Percentiles rank a stretch among this genome's conserved stretches.
Evolutionary conservation across 2,888 invertebrate genomes (phyloP).

Genomic region (Eucriotettix oculatus): DNA sequence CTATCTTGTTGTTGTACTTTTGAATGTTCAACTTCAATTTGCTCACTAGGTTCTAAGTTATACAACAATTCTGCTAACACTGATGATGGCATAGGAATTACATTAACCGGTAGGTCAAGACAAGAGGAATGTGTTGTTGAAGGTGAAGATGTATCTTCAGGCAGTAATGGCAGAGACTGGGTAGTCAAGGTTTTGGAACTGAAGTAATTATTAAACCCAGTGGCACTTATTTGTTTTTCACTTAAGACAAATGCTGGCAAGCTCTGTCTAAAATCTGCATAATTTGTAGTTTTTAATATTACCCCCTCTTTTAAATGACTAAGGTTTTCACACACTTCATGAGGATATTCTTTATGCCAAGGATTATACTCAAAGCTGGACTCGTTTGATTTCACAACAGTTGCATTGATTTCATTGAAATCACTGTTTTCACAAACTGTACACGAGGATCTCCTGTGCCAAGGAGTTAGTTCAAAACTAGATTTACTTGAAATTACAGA

Average conservation of each 20-base stretch:
- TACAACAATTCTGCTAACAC: slow-evolving; percentile 36
- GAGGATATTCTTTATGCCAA: too few species aligned
- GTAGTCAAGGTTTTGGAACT: not conserved
- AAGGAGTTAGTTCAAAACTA: slow-evolving; percentile 12
- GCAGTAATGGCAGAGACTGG: not conserved
- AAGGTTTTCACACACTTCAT: too few species aligned
- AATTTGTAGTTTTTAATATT: not conserved
- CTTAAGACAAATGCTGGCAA: not conserved
- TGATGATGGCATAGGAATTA: slow-evolving; percentile 32
- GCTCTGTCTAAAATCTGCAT: not conserved
- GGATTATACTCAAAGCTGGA: too few species aligned
- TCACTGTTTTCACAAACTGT: slow-evolving; percentile 10
- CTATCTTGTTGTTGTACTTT: slow-evolving; percentile 17
- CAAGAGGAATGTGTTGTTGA: slow-evolving; percentile 37
- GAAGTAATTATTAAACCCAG: not conserved
- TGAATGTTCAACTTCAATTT: not conserved
- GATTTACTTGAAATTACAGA: not conserved
- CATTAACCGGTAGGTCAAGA: slow-evolving; percentile 33
- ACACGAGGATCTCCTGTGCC: slow-evolving; percentile 8
- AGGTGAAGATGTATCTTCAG: not conserved
- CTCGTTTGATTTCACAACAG: not conserved
- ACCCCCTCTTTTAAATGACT: too few species aligned
- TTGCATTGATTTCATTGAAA: not conserved
- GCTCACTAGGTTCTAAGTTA: slow-evolving; percentile 23
- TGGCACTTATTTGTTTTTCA: too few species aligned